A percentile compares a stretch with the other conserved stretches of the same genome.
Evolutionary conservation across 1,140 invertebrate genomes (phyloP).

Genomic region (Saccostrea echinata): DNA sequence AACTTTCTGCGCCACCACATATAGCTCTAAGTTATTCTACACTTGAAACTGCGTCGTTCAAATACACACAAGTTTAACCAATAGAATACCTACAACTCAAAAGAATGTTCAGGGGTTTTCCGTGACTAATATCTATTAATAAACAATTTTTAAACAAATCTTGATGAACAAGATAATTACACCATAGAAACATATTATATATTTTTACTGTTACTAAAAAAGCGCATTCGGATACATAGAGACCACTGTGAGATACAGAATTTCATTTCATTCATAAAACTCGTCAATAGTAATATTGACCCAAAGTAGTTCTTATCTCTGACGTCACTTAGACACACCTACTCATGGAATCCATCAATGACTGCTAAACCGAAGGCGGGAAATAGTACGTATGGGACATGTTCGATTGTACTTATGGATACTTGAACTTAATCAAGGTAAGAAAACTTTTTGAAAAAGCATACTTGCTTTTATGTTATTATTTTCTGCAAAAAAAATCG

Average conservation of each 20-base stretch:
- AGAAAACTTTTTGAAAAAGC: neutral
- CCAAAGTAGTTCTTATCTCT: neutral
- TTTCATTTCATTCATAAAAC: conserved; percentile 31
- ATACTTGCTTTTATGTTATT: neutral
- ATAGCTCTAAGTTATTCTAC: no score
- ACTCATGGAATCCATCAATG: conserved; percentile 27
- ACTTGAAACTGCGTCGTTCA: neutral
- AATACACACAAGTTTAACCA: neutral
- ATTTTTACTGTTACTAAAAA: neutral
- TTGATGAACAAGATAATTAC: neutral
- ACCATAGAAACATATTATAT: neutral
- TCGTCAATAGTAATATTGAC: conserved; percentile 27
- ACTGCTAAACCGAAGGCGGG: conserved; percentile 17
- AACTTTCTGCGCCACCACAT: no score
- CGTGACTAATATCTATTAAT: conserved; percentile 26
- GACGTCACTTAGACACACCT: conserved; percentile 37
- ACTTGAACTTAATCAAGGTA: neutral
- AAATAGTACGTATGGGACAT: conserved; percentile 30
- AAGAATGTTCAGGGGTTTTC: conserved; percentile 28
- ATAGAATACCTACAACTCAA: conserved; percentile 20
- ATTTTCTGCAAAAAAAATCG: neutral
- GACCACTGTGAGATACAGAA: neutral
- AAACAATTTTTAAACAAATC: neutral
- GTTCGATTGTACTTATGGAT: neutral
- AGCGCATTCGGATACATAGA: neutral